A percentile compares a stretch with the other conserved stretches of the same genome.
phyloP scores from a whole-genome alignment of 2,113 vertebrate genomes.

The Nothocercus nigrocapillus region DNA sequence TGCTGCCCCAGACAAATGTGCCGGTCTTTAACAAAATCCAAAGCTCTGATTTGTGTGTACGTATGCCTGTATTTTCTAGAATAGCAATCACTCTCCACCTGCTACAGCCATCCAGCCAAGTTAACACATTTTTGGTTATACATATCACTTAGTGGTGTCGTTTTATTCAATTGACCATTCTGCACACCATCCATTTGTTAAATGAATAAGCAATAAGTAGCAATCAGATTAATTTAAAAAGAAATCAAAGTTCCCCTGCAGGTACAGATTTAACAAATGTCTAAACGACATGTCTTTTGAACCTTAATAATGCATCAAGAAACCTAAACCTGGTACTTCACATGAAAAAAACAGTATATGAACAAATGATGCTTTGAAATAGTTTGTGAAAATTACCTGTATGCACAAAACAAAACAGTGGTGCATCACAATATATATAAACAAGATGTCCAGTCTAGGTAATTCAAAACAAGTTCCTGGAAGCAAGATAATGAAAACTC shows the following conservation, averaged over 20 bases:
- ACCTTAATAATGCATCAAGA: neutral
- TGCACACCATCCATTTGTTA: neutral
- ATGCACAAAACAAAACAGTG: neutral
- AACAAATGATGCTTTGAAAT: fast-evolving
- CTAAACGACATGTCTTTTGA: neutral
- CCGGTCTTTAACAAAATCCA: fast-evolving
- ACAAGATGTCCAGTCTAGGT: neutral
- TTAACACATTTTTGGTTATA: fast-evolving
- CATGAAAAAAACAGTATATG: neutral
- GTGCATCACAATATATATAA: neutral
- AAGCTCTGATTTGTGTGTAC: fast-evolving
- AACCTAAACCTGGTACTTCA: neutral
- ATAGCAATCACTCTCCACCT: fast-evolving
- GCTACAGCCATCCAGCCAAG: neutral
- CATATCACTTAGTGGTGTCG: neutral
- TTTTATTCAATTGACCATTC: neutral
- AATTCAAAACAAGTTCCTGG: neutral
- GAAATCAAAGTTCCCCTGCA: fast-evolving
- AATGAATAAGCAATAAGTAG: neutral
- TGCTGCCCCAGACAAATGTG: fast-evolving
- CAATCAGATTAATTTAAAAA: neutral
- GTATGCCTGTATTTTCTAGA: fast-evolving
- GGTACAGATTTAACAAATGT: neutral
- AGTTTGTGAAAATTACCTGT: neutral
- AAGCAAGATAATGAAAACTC: neutral